Evolutionary conservation across 1,140 invertebrate species (phyloP).

Genomic region (Drosophila setifemur): DNA sequence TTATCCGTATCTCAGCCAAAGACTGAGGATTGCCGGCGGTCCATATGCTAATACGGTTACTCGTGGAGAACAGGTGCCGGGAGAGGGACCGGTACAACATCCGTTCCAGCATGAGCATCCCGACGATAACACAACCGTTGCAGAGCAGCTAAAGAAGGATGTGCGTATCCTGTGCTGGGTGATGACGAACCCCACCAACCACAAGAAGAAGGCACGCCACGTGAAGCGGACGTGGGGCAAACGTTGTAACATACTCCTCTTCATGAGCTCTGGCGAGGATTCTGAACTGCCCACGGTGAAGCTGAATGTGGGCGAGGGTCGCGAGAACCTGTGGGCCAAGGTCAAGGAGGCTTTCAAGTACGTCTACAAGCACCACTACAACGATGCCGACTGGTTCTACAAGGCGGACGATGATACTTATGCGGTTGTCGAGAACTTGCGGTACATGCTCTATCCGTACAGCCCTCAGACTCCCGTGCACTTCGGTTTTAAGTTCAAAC

Average conservation of each 20-base stretch:
- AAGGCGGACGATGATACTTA: conserved; percentile 98
- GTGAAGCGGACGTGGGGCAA: conserved; percentile 97
- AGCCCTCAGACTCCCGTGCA: conserved; percentile 89
- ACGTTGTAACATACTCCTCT: conserved; percentile 94
- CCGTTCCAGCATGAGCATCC: conserved; percentile 32
- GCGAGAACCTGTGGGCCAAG: conserved; percentile 95
- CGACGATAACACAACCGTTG: conserved; percentile 33
- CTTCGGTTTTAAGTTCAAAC: conserved; percentile 95
- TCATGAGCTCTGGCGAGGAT: conserved; percentile 92
- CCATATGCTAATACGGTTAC: background rate
- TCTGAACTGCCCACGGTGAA: conserved; percentile 86
- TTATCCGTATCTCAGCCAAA: conserved; percentile 21
- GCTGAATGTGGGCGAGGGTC: conserved; percentile 91
- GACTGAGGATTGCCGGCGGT: background rate
- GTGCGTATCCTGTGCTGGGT: conserved; percentile 49
- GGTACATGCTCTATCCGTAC: conserved; percentile 92
- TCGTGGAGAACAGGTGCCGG: background rate
- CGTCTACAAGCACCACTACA: conserved; percentile 90
- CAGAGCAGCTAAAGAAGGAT: conserved; percentile 38
- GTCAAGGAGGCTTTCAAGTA: conserved; percentile 96
- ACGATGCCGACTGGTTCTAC: conserved; percentile 95
- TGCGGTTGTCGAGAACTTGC: conserved; percentile 95
- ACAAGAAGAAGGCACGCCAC: conserved; percentile 37
- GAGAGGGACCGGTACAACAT: background rate
- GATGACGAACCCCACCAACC: conserved; percentile 43